Conservation (phyloP, 2,797 vertebrate genomes). For the Nothura maculosa region DNA sequence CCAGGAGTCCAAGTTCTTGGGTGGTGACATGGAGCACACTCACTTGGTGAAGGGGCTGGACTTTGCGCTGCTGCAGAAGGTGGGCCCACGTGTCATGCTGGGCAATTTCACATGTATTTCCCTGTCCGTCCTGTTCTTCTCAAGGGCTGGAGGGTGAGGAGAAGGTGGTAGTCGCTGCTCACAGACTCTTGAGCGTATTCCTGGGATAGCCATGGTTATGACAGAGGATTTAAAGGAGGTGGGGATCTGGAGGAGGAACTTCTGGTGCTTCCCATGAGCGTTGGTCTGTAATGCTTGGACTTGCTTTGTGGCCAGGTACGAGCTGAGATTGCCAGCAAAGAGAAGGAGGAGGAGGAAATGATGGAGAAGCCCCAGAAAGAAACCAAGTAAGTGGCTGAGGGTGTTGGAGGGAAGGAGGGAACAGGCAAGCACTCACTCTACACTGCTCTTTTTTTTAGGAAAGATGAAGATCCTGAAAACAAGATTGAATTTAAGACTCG, state of each 20-base stretch:
- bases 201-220: background rate
- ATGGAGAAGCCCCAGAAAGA: conserved; percentile 98
- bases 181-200: accelerated
- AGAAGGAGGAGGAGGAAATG: conserved; percentile 97
- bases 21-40: conserved; percentile 99
- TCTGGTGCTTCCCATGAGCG: background rate
- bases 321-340: conserved; percentile 97
- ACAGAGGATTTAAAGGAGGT: background rate
- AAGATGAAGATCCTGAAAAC: conserved; percentile 96
- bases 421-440: background rate
- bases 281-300: background rate
- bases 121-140: accelerated
- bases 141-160: background rate
- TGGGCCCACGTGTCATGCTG: conserved; percentile 40
- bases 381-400: conserved; percentile 87
- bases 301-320: conserved; percentile 85
- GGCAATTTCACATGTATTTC: background rate
- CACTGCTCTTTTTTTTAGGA: conserved; percentile 79
- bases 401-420: background rate
- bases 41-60: conserved; percentile 99
- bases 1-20: conserved; percentile 99
- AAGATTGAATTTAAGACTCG: conserved; percentile 98
- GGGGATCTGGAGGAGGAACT: background rate
- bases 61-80: conserved; percentile 97
- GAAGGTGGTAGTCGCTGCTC: accelerated